Conservation (phyloP, 2,797 vertebrate genomes). For the Astyanax mexicanus region DNA sequence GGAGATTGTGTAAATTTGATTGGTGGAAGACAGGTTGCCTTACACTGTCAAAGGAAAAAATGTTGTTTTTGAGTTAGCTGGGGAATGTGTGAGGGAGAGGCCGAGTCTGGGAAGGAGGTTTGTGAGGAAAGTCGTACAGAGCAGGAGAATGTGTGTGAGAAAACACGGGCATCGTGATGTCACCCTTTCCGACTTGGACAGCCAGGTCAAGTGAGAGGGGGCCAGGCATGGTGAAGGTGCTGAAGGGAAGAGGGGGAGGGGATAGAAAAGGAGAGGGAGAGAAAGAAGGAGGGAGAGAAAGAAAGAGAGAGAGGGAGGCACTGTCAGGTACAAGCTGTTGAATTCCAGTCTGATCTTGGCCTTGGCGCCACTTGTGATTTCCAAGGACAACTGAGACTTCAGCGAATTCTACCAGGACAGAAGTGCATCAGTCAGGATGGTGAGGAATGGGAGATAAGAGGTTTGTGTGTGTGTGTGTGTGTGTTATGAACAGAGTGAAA, state of each 20-base stretch:
- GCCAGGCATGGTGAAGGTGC: not conserved
- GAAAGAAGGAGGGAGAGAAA: not conserved
- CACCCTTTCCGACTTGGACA: constrained; percentile 23
- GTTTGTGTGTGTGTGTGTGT: too few relatives aligned
- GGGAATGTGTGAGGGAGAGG: not conserved
- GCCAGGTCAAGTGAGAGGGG: constrained; percentile 8
- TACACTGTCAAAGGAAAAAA: not conserved
- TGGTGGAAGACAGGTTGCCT: not conserved
- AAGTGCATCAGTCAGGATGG: constrained; percentile 4
- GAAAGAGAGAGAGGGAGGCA: constrained; percentile 25
- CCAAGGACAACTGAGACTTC: constrained; percentile 12
- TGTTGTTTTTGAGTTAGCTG: constrained; percentile 2
- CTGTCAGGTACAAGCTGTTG: constrained; percentile 53
- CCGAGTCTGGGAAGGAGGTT: not conserved
- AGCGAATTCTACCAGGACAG: constrained; percentile 17
- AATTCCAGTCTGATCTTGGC: constrained; percentile 57
- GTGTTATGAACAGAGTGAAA: too few relatives aligned
- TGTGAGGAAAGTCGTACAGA: not conserved
- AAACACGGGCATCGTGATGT: constrained; percentile 21
- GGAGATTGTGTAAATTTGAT: not conserved
- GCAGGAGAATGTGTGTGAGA: not conserved
- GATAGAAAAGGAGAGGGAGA: not conserved
- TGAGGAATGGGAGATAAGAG: constrained; percentile 8
- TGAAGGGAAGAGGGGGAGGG: not conserved
- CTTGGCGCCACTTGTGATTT: constrained; percentile 16